Percentiles rank a stretch among this genome's conserved stretches.
phyloP scores from a whole-genome alignment of 2,797 vertebrate genomes.

The Pangasius macronema region DNA sequence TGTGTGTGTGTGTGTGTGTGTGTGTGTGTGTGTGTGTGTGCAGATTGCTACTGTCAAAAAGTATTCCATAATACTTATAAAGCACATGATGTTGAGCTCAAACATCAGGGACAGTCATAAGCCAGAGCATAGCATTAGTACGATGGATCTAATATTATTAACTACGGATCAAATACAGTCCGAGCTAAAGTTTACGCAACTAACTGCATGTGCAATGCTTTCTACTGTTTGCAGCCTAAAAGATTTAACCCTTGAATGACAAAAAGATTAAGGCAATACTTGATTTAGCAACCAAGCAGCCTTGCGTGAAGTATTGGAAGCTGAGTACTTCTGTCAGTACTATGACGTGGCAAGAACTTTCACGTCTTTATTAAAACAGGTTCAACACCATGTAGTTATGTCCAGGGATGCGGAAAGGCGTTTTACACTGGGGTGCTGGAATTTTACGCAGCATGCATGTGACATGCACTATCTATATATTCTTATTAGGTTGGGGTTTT shows the following conservation, averaged over 20 bases:
- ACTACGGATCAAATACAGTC: background rate
- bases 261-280: background rate
- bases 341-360: background rate
- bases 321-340: background rate
- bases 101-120: background rate
- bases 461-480: background rate
- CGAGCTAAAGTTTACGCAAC: background rate
- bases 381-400: background rate
- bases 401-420: background rate
- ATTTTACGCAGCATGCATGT: background rate
- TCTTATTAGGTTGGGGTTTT: background rate
- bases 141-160: background rate
- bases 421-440: background rate
- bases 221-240: background rate
- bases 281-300: background rate
- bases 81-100: background rate
- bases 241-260: background rate
- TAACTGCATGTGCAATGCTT: background rate
- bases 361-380: constrained; percentile 6
- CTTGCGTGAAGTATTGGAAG: background rate
- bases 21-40: background rate
- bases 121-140: background rate
- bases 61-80: background rate
- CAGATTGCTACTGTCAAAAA: background rate
- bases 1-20: background rate